Percentiles rank a stretch among this genome's conserved stretches.
These are phyloP conservation scores for Centroberyx gerrardi DNA, from an alignment of 2,797 vertebrate species.

Conservation along the genomic window DNA sequence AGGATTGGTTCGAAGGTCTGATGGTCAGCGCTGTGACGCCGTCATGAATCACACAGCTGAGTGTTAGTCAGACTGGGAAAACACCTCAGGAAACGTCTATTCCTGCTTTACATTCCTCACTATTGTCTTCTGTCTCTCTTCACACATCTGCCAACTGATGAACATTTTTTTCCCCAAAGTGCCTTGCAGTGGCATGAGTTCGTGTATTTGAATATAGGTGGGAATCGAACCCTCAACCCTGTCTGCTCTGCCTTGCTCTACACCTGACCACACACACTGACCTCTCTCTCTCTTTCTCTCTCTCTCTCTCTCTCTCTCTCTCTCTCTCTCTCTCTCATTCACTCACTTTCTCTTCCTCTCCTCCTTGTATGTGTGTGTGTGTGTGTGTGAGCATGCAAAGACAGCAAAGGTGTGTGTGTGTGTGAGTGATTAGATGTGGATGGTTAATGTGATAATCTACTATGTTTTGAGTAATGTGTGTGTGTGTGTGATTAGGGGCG, in stretches of 20 bases:
- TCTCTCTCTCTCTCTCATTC: background rate
- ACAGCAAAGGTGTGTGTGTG: background rate
- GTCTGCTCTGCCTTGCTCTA: background rate
- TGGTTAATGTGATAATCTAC: slow-evolving; percentile 20
- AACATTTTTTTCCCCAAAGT: background rate
- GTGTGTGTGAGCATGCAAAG: background rate
- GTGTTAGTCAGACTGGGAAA: slow-evolving; percentile 45
- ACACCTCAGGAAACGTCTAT: slow-evolving; percentile 21
- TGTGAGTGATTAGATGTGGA: slow-evolving; percentile 16
- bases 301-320: too few relatives aligned
- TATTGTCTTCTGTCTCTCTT: background rate
- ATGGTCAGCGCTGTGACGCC: background rate
- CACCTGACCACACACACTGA: too few relatives aligned
- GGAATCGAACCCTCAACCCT: slow-evolving; percentile 17
- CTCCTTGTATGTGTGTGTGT: background rate
- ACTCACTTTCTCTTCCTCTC: too few relatives aligned
- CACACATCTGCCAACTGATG: slow-evolving; percentile 6
- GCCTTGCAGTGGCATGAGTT: too few relatives aligned
- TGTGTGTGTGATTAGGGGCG: slow-evolving; percentile 38
- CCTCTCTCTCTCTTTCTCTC: background rate
- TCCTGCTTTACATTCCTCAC: slow-evolving; percentile 8
- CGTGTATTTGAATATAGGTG: too few relatives aligned
- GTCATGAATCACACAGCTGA: slow-evolving; percentile 18
- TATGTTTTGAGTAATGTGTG: slow-evolving; percentile 18
- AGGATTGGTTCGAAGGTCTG: background rate